Evolutionary conservation across 2,113 vertebrate species (phyloP).

Genomic region (Gymnogyps californianus): DNA sequence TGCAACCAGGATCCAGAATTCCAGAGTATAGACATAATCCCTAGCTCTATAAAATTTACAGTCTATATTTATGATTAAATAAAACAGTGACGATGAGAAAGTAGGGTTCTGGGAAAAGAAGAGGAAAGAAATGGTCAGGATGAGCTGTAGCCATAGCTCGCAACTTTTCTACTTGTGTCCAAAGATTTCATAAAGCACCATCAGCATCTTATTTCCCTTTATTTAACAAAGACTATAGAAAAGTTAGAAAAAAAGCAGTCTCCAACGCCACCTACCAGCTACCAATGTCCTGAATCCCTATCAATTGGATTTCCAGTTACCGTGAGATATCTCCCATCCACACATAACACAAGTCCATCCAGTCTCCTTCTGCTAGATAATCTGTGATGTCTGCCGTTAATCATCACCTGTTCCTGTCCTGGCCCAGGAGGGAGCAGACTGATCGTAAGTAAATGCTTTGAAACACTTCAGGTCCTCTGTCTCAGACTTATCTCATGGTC

Average conservation of each 20-base stretch:
- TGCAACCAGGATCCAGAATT: not conserved
- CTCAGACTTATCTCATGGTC: not conserved
- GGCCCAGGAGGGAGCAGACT: not conserved
- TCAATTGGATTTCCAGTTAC: not conserved
- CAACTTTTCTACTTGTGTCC: not conserved
- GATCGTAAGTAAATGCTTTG: not conserved
- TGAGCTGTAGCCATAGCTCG: fast-evolving
- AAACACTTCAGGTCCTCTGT: not conserved
- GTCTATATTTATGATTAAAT: not conserved
- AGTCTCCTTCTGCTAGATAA: not conserved
- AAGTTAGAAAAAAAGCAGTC: not conserved
- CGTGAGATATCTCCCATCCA: not conserved
- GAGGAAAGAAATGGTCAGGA: not conserved
- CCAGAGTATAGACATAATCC: not conserved
- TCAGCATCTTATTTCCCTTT: not conserved
- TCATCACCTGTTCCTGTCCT: not conserved
- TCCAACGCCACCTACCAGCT: not conserved
- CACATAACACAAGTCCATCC: not conserved
- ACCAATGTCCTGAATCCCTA: not conserved
- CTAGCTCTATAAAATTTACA: not conserved
- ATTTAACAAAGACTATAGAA: not conserved
- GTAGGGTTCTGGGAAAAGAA: not conserved
- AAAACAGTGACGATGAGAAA: not conserved
- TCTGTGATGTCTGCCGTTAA: not conserved
- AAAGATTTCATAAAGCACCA: not conserved